Evolutionary conservation across 2,113 vertebrate genomes (phyloP), one percentile per base, ranked within the genome.

Genomic region (Callospermophilus lateralis): DNA sequence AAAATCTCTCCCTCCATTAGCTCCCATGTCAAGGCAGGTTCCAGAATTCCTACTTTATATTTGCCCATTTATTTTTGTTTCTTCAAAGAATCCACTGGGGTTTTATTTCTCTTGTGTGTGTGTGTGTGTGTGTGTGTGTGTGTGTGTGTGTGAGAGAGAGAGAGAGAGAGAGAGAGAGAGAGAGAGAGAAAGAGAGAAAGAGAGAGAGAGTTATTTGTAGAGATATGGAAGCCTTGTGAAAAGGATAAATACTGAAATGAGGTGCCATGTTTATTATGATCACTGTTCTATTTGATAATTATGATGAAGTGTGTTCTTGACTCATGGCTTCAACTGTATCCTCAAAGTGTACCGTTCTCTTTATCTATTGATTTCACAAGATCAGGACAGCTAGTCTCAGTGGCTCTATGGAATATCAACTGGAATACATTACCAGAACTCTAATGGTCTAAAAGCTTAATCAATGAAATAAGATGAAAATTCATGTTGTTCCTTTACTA

Each of bases 21-120:
- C 17, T 15, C 55, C 26, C 26, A 12, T 8, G 1, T 68, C 0
- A 2, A 1, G 34, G 16, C 6, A 10, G 45, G 20, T 13, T 61
- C 26, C 0, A 8, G 12, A 37, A 0, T 84, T 77, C 34, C 8
- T 39, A 17, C 39, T 10, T 48, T 79, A 45, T 19, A 12, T 48
- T 61, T 28, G 15, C 32, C 5, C 5, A 1, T 30, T 73, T 67
- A 22, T 6, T 67, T 72, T 55, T 42, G 3, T 84, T 93, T 70
- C 30, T 39, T 92, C n/a, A 63, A 39, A n/a, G 10, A 67, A 11
- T 16, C 26, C 10, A 68, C 6, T 55, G 10, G 28, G 4, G 4
- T 70, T 84, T 5, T 45, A 4, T 19, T 45, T 32, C 28, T 11
- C 30, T 22, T 39, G 9, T 63, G 13, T 19, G 39, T 76, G 73